These are phyloP conservation scores for Hirundo rustica DNA, from an alignment of 2,797 vertebrate genomes.

Conservation along the genomic window DNA sequence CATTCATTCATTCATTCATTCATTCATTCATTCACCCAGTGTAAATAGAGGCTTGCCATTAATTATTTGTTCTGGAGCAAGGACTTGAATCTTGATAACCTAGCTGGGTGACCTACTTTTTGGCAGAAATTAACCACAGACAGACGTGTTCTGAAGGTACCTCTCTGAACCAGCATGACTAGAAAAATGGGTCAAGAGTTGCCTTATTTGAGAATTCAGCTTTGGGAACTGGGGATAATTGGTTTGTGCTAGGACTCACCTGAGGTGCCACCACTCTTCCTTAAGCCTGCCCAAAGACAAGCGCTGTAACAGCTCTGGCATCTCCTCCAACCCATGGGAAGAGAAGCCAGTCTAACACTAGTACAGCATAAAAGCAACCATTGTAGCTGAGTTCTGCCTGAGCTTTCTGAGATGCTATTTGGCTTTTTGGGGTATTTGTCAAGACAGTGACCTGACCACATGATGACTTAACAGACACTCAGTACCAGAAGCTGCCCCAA, in stretches of 20 bases:
- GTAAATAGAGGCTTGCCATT: background rate
- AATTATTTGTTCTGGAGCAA: background rate
- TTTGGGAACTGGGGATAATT: background rate
- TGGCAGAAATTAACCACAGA: background rate
- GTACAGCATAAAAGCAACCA: background rate
- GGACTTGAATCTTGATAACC: background rate
- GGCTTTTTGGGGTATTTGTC: background rate
- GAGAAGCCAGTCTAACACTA: background rate
- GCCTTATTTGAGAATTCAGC: background rate
- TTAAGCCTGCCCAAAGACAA: background rate
- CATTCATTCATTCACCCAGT: fast-evolving
- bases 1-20: background rate
- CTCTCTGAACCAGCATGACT: background rate
- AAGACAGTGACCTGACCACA: background rate
- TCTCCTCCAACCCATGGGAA: background rate
- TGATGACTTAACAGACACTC: background rate
- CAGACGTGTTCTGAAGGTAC: background rate
- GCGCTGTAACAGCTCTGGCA: background rate
- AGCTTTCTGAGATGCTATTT: background rate
- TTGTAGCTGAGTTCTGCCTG: background rate
- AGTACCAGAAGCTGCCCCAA: background rate
- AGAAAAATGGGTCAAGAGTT: background rate
- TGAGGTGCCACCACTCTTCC: background rate
- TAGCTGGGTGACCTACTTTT: background rate
- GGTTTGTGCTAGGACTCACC: background rate